Evolutionary conservation across 2,113 vertebrate species (phyloP).

Genomic region (Ammodytes dubius): DNA sequence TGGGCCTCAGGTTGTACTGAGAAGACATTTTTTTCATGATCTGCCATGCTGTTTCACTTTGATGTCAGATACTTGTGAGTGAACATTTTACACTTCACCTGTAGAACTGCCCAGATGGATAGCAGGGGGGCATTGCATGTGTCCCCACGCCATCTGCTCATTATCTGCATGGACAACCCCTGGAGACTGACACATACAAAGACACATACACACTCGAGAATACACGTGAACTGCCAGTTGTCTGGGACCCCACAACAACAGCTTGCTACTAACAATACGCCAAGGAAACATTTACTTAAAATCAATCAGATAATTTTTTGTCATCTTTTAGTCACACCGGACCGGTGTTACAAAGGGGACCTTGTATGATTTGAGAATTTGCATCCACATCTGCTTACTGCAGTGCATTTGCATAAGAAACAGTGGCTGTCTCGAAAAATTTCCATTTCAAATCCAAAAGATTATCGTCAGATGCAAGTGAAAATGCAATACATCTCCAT

Average conservation of each 20-base stretch:
- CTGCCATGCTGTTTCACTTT: slow-evolving; percentile 76
- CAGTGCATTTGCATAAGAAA: slow-evolving; percentile 1
- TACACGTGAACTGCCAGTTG: slow-evolving; percentile 2
- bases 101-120: slow-evolving; percentile 79
- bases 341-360: not conserved
- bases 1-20: slow-evolving; percentile 61
- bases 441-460: slow-evolving; percentile 19
- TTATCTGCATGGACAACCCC: slow-evolving; percentile 51
- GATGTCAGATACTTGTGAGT: slow-evolving; percentile 57
- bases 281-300: no score
- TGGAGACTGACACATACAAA: slow-evolving; percentile 39
- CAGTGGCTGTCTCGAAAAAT: not conserved
- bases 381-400: slow-evolving; percentile 7
- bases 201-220: not conserved
- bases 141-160: slow-evolving; percentile 81
- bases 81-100: slow-evolving; percentile 73
- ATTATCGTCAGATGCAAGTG: not conserved
- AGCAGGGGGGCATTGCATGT: slow-evolving; percentile 50
- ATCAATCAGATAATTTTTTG: not conserved
- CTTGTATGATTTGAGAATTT: slow-evolving; percentile 8
- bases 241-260: not conserved
- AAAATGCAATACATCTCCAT: not conserved
- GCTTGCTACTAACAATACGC: not conserved
- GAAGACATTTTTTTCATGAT: slow-evolving; percentile 71
- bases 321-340: not conserved